These are phyloP conservation scores for Gryllus longicercus DNA, from an alignment of 2,888 invertebrate species.

Conservation along the genomic window DNA sequence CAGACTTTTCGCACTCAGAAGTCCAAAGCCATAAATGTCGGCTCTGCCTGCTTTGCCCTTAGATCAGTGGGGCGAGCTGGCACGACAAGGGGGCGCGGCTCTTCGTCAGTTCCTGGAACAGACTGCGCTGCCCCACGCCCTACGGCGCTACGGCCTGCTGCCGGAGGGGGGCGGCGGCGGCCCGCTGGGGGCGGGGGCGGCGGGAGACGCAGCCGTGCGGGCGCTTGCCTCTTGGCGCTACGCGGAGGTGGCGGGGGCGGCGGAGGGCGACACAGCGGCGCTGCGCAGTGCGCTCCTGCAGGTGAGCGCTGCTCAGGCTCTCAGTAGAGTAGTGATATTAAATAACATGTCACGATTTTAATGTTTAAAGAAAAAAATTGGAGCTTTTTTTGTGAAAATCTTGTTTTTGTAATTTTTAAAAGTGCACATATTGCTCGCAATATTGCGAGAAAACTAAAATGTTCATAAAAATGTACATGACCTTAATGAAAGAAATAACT, in stretches of 20 bases:
- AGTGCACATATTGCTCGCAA: no score
- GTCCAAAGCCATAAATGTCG: no score
- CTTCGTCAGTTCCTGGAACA: conserved; percentile 57
- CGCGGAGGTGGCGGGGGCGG: conserved; percentile 19
- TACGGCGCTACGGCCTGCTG: conserved; percentile 50
- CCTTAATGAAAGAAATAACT: no score
- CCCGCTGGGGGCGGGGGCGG: conserved; percentile 49
- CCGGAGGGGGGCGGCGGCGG: conserved; percentile 45
- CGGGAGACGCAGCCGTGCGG: conserved; percentile 39
- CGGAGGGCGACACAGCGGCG: conserved; percentile 19
- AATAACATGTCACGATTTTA: no score
- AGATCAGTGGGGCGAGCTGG: conserved; percentile 59
- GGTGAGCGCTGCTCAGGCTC: background rate
- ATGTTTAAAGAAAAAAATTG: no score
- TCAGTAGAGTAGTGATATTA: background rate
- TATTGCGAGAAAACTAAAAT: no score
- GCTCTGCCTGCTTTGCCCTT: conserved; percentile 34
- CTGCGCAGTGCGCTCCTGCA: conserved; percentile 18
- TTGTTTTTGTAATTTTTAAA: no score
- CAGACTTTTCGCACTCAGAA: no score
- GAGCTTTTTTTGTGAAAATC: no score
- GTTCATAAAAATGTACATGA: no score
- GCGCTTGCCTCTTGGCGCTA: background rate
- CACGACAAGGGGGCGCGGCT: conserved; percentile 54
- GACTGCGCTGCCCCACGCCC: conserved; percentile 57